A percentile compares a stretch with the other conserved stretches of the same genome.
Conservation (phyloP, 1,140 invertebrate species). For the Drosophila littoralis region DNA sequence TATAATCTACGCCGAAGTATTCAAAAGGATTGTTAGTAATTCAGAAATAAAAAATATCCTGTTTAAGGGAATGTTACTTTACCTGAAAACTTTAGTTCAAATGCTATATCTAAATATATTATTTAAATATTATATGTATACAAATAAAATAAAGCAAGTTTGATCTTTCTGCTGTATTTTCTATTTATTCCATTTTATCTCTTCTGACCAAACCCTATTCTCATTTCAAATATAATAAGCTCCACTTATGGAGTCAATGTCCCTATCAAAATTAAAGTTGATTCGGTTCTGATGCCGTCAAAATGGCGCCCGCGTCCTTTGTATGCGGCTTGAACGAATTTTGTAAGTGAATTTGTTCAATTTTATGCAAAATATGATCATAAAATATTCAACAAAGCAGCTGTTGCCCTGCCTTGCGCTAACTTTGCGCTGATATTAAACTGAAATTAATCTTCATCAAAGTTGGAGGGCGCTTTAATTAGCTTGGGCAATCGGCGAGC, state of each 20-base stretch:
- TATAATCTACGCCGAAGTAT: too few relatives aligned
- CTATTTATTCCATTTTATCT: too few relatives aligned
- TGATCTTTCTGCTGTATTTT: too few relatives aligned
- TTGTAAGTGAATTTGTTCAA: constrained; percentile 3
- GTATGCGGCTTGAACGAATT: not conserved
- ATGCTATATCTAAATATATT: too few relatives aligned
- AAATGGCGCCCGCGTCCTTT: not conserved
- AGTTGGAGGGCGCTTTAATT: constrained; percentile 36
- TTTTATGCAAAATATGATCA: constrained; percentile 29
- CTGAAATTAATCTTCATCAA: constrained; percentile 42
- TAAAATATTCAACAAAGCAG: constrained; percentile 25
- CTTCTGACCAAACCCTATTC: too few relatives aligned
- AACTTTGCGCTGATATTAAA: constrained; percentile 38
- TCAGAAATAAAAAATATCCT: too few relatives aligned
- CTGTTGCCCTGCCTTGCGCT: constrained; percentile 15
- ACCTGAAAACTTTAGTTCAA: too few relatives aligned
- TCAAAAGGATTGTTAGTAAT: too few relatives aligned
- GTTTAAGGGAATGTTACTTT: too few relatives aligned
- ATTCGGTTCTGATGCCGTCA: constrained; percentile 13
- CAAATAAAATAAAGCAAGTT: too few relatives aligned
- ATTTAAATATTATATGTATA: too few relatives aligned
- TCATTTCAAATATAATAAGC: not conserved
- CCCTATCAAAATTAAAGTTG: constrained; percentile 25
- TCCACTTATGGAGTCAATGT: constrained; percentile 19
- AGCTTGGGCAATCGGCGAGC: constrained; percentile 4